Conservation (phyloP, 2,888 invertebrate genomes). For the Perdita meconis region DNA sequence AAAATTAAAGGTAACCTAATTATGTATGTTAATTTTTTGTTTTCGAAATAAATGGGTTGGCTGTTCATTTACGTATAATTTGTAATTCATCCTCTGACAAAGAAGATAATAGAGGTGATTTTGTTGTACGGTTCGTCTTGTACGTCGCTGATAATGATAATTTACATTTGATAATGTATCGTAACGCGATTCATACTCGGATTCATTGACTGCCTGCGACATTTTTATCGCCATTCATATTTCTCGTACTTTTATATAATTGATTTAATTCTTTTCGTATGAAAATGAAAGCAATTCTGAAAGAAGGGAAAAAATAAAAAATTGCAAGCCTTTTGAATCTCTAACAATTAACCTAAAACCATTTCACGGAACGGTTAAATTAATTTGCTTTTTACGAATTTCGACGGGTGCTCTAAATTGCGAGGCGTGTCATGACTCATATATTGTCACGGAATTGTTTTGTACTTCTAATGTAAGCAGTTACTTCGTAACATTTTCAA, state of each 20-base stretch:
- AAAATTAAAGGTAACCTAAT: not conserved
- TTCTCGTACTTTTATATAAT: slow-evolving; percentile 13
- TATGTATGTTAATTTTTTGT: not conserved
- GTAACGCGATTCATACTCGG: not conserved
- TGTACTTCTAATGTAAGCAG: not conserved
- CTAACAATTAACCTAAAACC: not conserved
- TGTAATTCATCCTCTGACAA: no score
- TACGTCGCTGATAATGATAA: not conserved
- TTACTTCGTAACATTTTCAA: no score
- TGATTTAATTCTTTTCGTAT: not conserved
- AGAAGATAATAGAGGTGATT: no score
- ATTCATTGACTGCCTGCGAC: not conserved
- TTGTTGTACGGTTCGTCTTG: not conserved
- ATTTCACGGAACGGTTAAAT: not conserved
- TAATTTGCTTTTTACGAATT: not conserved
- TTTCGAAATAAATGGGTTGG: not conserved
- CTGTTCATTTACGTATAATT: no score
- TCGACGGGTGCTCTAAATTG: no score
- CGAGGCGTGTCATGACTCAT: not conserved
- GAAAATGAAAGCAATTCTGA: slow-evolving; percentile 1
- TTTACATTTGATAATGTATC: not conserved
- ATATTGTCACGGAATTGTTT: not conserved
- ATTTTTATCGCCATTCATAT: not conserved
- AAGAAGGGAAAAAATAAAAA: no score
- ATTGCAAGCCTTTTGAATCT: no score